phyloP scores from a whole-genome alignment of 1,140 invertebrate species.

The Apis laboriosa region DNA sequence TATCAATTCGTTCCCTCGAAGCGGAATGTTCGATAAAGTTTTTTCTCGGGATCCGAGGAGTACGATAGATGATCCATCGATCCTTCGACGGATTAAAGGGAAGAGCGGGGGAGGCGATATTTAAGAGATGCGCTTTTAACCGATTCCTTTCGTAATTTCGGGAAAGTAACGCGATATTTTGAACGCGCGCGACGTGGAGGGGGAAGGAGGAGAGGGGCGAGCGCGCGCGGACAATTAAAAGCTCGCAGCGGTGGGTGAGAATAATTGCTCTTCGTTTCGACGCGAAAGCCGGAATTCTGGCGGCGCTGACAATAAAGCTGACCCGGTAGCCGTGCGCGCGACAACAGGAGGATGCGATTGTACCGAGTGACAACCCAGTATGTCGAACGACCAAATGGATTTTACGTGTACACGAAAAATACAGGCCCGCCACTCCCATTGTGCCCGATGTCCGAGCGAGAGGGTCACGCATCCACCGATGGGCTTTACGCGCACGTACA shows the following conservation, averaged over 20 bases:
- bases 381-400: slow-evolving; percentile 70
- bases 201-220: not conserved
- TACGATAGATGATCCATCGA: too few relatives aligned
- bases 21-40: too few relatives aligned
- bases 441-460: slow-evolving; percentile 57
- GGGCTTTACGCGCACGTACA: slow-evolving; percentile 50
- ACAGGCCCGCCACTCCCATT: slow-evolving; percentile 54
- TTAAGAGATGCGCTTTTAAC: slow-evolving; percentile 54
- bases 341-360: slow-evolving; percentile 65
- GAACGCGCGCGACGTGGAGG: slow-evolving; percentile 15
- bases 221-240: slow-evolving; percentile 60
- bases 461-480: slow-evolving; percentile 51
- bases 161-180: slow-evolving; percentile 63
- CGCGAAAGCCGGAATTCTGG: slow-evolving; percentile 65
- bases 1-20: not conserved
- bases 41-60: too few relatives aligned
- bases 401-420: slow-evolving; percentile 70
- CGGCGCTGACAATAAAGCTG: slow-evolving; percentile 65
- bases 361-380: slow-evolving; percentile 66
- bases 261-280: slow-evolving; percentile 68
- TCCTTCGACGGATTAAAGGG: too few relatives aligned
- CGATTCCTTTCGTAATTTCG: slow-evolving; percentile 33
- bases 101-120: slow-evolving; percentile 1
- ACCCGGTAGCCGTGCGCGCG: slow-evolving; percentile 50
- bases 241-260: slow-evolving; percentile 62